phyloP scores from a whole-genome alignment of 1,140 invertebrate species.

The Drosophila kepulauana region DNA sequence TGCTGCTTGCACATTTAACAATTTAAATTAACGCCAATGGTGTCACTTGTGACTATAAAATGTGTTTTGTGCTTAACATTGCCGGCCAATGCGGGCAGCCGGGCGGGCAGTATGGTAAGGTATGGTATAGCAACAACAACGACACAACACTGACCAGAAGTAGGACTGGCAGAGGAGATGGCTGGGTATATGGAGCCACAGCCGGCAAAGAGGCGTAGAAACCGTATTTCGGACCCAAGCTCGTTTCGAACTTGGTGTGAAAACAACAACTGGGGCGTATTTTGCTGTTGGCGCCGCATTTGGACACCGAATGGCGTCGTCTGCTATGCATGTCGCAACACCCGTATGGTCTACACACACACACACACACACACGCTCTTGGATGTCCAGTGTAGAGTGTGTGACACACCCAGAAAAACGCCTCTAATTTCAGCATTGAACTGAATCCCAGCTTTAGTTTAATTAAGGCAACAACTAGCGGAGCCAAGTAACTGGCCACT shows the following conservation, averaged over 20 bases:
- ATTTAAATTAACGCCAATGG: constrained; percentile 84
- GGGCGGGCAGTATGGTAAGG: neutral
- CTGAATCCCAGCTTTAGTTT: constrained; percentile 80
- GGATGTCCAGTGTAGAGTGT: neutral
- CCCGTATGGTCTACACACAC: constrained; percentile 45
- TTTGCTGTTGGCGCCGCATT: constrained; percentile 82
- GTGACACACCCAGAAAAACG: constrained; percentile 57
- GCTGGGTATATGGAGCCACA: neutral
- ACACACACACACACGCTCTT: constrained; percentile 22
- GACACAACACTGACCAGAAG: constrained; percentile 40
- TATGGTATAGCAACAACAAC: neutral
- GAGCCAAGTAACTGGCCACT: constrained; percentile 72
- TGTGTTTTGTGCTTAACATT: constrained; percentile 80
- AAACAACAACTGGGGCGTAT: constrained; percentile 83
- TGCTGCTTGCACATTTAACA: constrained; percentile 76
- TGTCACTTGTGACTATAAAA: constrained; percentile 84
- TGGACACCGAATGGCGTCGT: constrained; percentile 74
- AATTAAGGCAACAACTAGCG: constrained; percentile 81
- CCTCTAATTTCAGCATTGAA: constrained; percentile 82
- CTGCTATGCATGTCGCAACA: constrained; percentile 59
- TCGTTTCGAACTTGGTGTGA: constrained; percentile 75
- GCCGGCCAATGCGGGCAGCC: constrained; percentile 64
- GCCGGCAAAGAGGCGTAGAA: constrained; percentile 2
- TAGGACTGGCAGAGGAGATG: neutral
- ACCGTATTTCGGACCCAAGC: constrained; percentile 9